Conservation (phyloP, 2,888 invertebrate genomes). For the Drosophila siamana region DNA sequence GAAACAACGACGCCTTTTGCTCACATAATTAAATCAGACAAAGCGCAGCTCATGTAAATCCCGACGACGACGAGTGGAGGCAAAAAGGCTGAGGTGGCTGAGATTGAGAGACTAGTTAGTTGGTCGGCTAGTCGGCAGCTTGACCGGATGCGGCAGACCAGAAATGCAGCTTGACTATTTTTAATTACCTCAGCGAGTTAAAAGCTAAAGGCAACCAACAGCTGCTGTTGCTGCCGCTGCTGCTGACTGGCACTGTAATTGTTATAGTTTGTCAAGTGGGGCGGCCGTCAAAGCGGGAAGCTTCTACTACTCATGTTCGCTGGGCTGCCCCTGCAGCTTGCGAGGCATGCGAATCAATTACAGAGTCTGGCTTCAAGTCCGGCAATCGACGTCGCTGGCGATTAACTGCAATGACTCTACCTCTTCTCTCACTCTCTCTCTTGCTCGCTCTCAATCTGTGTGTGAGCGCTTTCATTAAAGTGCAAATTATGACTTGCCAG, state of each 20-base stretch:
- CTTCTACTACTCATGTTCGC: neutral
- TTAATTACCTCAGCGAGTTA: conserved; percentile 72
- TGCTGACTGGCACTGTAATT: conserved; percentile 62
- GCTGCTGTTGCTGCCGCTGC: no score
- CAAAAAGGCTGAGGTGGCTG: conserved; percentile 15
- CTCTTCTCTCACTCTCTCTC: conserved; percentile 45
- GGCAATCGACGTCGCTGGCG: conserved; percentile 67
- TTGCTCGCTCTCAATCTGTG: neutral
- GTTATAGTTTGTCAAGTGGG: conserved; percentile 74
- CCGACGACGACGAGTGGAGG: conserved; percentile 30
- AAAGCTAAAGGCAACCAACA: conserved; percentile 37
- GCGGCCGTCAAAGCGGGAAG: conserved; percentile 3
- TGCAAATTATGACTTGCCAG: conserved; percentile 84
- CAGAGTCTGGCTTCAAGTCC: conserved; percentile 30
- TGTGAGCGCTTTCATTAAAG: conserved; percentile 80
- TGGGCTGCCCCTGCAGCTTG: conserved; percentile 6
- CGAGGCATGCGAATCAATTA: conserved; percentile 75
- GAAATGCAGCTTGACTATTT: conserved; percentile 80
- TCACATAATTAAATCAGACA: conserved; percentile 79
- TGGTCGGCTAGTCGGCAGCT: neutral
- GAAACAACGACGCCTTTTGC: conserved; percentile 79
- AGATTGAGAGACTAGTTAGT: conserved; percentile 2
- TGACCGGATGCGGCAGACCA: conserved; percentile 68
- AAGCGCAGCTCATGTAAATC: conserved; percentile 75
- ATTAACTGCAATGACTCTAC: conserved; percentile 80